Evolutionary conservation across 37 sponge, comb jelly and placozoan genomes (phyloP).

Genomic region (Ephydatia muelleri): DNA sequence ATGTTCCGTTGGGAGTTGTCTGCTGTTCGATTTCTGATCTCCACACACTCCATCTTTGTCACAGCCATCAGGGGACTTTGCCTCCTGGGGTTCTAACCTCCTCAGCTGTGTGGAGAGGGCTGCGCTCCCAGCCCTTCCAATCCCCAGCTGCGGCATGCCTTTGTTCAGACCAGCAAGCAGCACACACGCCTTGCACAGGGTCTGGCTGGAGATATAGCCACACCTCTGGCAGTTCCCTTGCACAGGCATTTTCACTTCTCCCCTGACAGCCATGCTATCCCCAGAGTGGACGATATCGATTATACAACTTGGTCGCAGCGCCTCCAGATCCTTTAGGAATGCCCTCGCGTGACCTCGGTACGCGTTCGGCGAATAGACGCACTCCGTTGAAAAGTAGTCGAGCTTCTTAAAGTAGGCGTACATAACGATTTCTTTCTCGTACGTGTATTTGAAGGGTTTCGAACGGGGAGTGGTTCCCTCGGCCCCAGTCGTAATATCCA

Average conservation of each 20-base stretch:
- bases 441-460: constrained; percentile 98
- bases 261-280: constrained; percentile 78
- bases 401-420: constrained; percentile 97
- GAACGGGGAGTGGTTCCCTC: constrained; percentile 91
- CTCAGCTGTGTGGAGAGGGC: constrained; percentile 46
- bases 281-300: constrained; percentile 96
- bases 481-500: constrained; percentile 86
- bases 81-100: constrained; percentile 37
- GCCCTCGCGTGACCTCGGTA: constrained; percentile 93
- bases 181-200: constrained; percentile 96
- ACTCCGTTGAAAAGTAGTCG: constrained; percentile 99
- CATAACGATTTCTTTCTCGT: constrained; percentile 99
- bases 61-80: not conserved
- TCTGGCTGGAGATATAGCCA: constrained; percentile 96
- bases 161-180: constrained; percentile 92
- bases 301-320: constrained; percentile 81
- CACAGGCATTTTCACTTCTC: constrained; percentile 88
- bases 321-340: constrained; percentile 93
- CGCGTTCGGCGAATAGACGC: constrained; percentile 98
- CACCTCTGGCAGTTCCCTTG: constrained; percentile 83
- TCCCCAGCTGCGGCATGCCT: constrained; percentile 89
- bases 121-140: constrained; percentile 78
- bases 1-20: not conserved
- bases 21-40: not conserved
- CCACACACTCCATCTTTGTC: not conserved